Base-by-base conservation (phyloP, 2,797 vertebrate species). In the Brachymystax lenok region DNA sequence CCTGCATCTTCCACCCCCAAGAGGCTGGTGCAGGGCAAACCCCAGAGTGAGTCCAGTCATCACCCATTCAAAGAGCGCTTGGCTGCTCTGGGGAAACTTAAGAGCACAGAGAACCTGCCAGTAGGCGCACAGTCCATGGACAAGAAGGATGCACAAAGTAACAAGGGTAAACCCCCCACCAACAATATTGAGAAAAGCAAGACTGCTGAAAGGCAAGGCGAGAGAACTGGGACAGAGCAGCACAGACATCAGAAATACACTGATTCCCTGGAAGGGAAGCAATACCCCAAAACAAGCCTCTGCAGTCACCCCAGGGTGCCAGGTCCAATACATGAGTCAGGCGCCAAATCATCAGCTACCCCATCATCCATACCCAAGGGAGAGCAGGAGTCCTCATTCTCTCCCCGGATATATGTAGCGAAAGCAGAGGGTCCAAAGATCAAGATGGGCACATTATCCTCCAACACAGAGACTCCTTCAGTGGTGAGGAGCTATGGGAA, bases 51-150 rank as follows among this genome's bases (percentile, higher is more conserved):
- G 10, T 46, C 77, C 69, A 88, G 90, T 71, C 90, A 88, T 72
- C 86, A 90, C 46, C 92, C 93, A 33, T 91, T 95, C 79, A 91
- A 93, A 82, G 94, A 95, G 72, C 92, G 94, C 33, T 76, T 94
- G 35, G 90, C 88, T 0, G 93, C 86, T 63, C 90, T 95, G 17
- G 93, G 94, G 51, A 94, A 93, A 75, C 86, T 93, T 75, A 93
- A 93, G 73, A 80, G 73, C 54, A 73, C 75, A 27, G 87, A 88
- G 27, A 80, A 84, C 67, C 33, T 74, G 28, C 27, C 77, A 27
- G 75, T 78, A 71, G 76, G 77, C 52, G 19, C 56, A 35, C 77
- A 69, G 72, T 74, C 81, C 50, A n/a, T 75, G 51, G 72, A 80
- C 52, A 82, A 76, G 64, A 80, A 75, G 28, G 85, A 84, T 74